These are phyloP conservation scores for Eupithecia insigniata DNA, from an alignment of 2,888 invertebrate species.

Conservation along the genomic window DNA sequence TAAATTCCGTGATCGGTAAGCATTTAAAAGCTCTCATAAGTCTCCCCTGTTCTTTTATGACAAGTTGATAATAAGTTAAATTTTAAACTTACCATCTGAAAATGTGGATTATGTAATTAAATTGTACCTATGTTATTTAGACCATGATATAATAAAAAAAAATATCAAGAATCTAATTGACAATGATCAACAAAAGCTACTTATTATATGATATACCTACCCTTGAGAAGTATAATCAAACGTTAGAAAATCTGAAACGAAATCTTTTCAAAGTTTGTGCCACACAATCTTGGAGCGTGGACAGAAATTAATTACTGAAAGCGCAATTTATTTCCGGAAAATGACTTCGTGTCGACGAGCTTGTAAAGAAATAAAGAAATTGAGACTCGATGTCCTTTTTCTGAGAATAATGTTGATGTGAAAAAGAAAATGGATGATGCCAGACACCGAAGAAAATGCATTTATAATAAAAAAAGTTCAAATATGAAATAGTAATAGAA, in stretches of 20 bases:
- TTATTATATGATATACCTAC: background rate
- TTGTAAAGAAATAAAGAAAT: conserved; percentile 12
- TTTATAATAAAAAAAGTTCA: background rate
- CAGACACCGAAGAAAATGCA: background rate
- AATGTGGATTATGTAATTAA: no score
- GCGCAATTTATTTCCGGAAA: conserved; percentile 11
- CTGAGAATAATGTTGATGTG: background rate
- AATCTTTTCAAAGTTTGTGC: background rate
- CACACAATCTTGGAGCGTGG: background rate
- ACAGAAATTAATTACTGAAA: conserved; percentile 19
- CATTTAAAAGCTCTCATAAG: no score
- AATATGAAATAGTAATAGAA: background rate
- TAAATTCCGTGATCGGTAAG: no score
- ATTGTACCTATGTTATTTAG: no score
- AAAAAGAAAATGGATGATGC: conserved; percentile 7
- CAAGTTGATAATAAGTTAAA: no score
- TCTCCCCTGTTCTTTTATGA: no score
- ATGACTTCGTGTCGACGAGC: background rate
- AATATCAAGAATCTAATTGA: background rate
- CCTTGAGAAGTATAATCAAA: background rate
- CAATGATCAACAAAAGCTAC: background rate
- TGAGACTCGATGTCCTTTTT: background rate
- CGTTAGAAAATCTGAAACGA: background rate
- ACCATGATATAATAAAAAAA: no score
- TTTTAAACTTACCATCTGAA: no score